Conservation (phyloP, 1,140 invertebrate species). For the Rhopalosiphum padi region DNA sequence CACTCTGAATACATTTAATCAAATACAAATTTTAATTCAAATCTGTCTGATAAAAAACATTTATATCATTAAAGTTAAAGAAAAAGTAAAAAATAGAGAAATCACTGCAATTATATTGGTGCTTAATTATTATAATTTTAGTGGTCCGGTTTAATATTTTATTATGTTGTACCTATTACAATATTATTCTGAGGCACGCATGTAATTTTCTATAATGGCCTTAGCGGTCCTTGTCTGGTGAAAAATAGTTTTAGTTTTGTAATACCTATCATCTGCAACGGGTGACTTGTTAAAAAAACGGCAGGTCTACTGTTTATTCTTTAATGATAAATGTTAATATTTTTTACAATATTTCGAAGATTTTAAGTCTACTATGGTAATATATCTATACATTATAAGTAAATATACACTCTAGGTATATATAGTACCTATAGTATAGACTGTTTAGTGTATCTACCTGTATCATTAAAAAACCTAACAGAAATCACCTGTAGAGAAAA, state of each 20-base stretch:
- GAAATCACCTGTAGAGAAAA: neutral
- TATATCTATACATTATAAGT: neutral
- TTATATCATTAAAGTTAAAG: neutral
- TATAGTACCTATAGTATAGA: no score
- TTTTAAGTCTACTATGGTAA: neutral
- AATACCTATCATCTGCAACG: neutral
- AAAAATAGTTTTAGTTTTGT: neutral
- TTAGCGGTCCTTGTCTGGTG: neutral
- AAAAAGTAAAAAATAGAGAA: neutral
- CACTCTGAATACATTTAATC: no score
- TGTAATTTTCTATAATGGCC: neutral
- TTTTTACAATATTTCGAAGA: neutral
- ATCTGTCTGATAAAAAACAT: neutral
- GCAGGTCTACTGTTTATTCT: neutral
- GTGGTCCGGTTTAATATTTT: neutral
- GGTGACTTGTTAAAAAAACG: neutral
- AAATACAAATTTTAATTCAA: no score
- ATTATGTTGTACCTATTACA: neutral
- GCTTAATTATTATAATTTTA: neutral
- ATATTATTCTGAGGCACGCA: neutral
- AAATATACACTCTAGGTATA: no score
- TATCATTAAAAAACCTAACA: neutral
- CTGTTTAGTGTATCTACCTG: no score
- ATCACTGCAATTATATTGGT: neutral
- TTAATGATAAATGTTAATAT: neutral